A percentile compares a stretch with the other conserved stretches of the same genome.
These are phyloP conservation scores for Zygogramma bicolorata DNA, from an alignment of 2,888 invertebrate species.

Conservation along the genomic window DNA sequence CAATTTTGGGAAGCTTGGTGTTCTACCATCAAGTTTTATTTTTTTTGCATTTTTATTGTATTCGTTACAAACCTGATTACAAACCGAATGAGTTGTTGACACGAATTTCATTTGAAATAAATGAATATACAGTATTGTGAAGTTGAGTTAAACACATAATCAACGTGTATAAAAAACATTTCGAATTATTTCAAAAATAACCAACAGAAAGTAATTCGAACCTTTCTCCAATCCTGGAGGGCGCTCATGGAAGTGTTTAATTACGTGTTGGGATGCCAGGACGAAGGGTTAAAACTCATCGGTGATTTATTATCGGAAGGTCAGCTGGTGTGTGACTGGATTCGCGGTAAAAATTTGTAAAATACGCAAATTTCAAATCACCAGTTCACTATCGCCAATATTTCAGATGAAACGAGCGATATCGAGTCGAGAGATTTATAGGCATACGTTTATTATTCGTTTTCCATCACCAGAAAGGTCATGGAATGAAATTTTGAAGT, in stretches of 20 bases:
- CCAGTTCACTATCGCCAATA: slow-evolving; percentile 47
- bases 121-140: too few relatives aligned
- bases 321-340: slow-evolving; percentile 56
- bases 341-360: slow-evolving; percentile 52
- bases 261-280: slow-evolving; percentile 54
- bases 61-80: too few relatives aligned
- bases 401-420: background rate
- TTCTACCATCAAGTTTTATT: too few relatives aligned
- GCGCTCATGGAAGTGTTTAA: slow-evolving; percentile 56
- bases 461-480: background rate
- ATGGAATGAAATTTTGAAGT: background rate
- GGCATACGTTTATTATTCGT: background rate
- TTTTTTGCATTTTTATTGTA: too few relatives aligned
- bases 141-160: too few relatives aligned
- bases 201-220: slow-evolving; percentile 20
- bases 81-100: too few relatives aligned
- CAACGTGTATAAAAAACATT: too few relatives aligned
- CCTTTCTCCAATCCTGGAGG: background rate
- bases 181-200: too few relatives aligned
- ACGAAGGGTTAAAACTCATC: slow-evolving; percentile 55
- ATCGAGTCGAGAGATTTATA: background rate
- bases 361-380: slow-evolving; percentile 53
- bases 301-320: slow-evolving; percentile 64
- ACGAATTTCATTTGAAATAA: too few relatives aligned
- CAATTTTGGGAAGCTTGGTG: too few relatives aligned